phyloP scores from a whole-genome alignment of 1,140 invertebrate genomes.

The Achroia grisella region DNA sequence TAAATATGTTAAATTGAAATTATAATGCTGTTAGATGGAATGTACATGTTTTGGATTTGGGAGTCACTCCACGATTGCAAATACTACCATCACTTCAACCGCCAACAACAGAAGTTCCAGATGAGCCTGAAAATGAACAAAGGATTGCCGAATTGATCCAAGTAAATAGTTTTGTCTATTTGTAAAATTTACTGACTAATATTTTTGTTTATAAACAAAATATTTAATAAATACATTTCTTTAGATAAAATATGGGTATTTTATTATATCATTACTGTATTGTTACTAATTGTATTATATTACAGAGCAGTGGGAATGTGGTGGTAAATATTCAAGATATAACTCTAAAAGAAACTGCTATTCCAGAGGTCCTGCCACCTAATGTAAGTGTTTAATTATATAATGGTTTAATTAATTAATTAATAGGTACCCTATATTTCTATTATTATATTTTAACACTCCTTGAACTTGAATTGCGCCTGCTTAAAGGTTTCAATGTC shows the following conservation, averaged over 20 bases:
- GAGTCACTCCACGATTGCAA: background rate
- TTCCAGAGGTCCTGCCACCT: conserved; percentile 30
- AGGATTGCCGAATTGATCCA: conserved; percentile 35
- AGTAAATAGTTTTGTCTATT: conserved; percentile 15
- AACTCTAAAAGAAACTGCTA: conserved; percentile 42
- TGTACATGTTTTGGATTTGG: background rate
- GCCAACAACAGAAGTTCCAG: conserved; percentile 7
- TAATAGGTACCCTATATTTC: too few species aligned
- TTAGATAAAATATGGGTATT: background rate
- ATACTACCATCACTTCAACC: background rate
- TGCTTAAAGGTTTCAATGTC: too few species aligned
- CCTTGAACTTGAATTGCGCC: too few species aligned
- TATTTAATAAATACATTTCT: background rate
- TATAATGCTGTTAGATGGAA: conserved; percentile 3
- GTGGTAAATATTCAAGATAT: conserved; percentile 47
- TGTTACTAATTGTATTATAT: conserved; percentile 2
- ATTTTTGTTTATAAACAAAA: background rate
- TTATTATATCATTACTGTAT: background rate
- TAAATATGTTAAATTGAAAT: too few species aligned
- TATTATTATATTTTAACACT: too few species aligned
- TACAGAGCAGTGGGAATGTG: conserved; percentile 45
- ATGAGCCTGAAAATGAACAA: conserved; percentile 30
- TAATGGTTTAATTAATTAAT: too few species aligned
- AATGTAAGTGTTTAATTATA: conserved; percentile 31
- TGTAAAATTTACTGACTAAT: background rate